Conservation (phyloP, 2,113 vertebrate genomes). For the Phalacrocorax aristotelis region DNA sequence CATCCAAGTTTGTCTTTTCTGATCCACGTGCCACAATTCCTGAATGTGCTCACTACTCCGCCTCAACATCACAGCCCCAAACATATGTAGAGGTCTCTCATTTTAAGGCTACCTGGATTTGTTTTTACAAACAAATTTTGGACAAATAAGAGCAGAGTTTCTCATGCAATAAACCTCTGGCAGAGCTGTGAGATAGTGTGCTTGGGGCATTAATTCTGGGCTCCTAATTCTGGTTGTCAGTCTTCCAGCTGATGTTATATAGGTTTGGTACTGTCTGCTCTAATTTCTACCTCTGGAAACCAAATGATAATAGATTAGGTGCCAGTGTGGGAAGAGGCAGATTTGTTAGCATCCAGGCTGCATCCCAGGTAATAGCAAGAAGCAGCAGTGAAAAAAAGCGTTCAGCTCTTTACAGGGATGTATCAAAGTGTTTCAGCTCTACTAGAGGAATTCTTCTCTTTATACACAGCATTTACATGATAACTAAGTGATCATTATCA, state of each 20-base stretch:
- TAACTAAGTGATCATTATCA: background rate
- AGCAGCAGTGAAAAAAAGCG: background rate
- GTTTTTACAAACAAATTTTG: background rate
- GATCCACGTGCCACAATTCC: background rate
- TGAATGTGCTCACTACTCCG: background rate
- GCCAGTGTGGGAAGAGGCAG: background rate
- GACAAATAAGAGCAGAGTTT: background rate
- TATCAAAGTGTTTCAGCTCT: background rate
- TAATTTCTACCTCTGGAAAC: constrained; percentile 18
- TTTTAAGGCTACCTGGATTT: background rate
- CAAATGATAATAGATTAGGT: constrained; percentile 36
- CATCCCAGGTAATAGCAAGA: background rate
- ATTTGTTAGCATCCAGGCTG: background rate
- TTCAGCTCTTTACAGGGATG: background rate
- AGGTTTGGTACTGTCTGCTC: constrained; percentile 2
- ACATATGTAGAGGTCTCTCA: background rate
- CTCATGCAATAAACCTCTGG: background rate
- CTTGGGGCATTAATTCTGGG: background rate
- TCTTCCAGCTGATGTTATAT: background rate
- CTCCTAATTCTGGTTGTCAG: constrained; percentile 12
- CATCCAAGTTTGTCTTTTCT: background rate
- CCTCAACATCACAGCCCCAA: background rate
- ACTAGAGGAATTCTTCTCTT: background rate
- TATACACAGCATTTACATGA: background rate
- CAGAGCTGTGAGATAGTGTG: background rate